Evolutionary conservation across 2,888 invertebrate genomes (phyloP), one percentile per base, ranked within the genome.

Genomic region (Drosophila anomelani): DNA sequence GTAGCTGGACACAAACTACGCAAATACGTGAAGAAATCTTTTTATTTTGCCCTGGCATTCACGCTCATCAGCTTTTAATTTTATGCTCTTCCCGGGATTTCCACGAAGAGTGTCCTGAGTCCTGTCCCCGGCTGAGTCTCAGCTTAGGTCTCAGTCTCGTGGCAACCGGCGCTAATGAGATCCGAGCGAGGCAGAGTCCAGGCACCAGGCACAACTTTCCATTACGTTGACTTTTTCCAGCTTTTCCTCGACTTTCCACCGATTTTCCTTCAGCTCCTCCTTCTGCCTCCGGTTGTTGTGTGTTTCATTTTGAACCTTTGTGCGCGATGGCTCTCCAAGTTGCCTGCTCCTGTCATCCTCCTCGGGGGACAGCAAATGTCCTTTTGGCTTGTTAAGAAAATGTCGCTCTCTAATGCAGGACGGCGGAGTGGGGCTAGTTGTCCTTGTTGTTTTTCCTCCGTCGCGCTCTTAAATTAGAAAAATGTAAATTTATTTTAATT

Each of bases 401-500:
- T 84, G 83, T 86, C 87, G 82, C 76, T 84, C 84, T 85, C 83
- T 88, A 89, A 88, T 85, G 89, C 88, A 64, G 66, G 63, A 55
- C 75, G 75, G 70, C 13, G 69, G 64, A 53, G 34, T 39, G 38
- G 29, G 39, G 44, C 73, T 75, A 78, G 63, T 69, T 73, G 61
- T 55, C 59, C 60, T 39, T 67, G 76, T 38, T 64, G 75, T 34
- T 34, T 47, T 26, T 77, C 68, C 68, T 75, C 72, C 80, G 79
- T 78, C 79, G 82, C 88, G 85, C 88, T 90, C 85, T 88, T 88
- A 91, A 91, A 91, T 91, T 91, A 91, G 90, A 91, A 91, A 91
- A 91, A 91, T 91, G 91, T 91, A 91, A 91, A 91, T 91, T 91
- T 91, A 91, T 91, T 91, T 91, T 91, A 91, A 91, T 91, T 91